phyloP scores from a whole-genome alignment of 1,140 invertebrate species.

The Lasaia peninsularis region DNA sequence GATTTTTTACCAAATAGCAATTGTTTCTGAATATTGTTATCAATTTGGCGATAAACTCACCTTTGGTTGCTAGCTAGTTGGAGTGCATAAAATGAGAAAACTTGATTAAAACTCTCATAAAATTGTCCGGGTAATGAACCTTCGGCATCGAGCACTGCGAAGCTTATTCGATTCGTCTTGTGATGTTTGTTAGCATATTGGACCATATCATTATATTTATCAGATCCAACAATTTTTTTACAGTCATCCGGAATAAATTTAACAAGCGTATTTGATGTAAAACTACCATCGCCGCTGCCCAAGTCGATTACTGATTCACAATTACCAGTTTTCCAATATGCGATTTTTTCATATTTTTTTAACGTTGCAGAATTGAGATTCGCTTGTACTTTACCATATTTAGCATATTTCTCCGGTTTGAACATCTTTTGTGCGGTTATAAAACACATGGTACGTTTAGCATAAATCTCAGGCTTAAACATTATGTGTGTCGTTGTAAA shows the following conservation, averaged over 20 bases:
- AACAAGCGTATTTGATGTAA: slow-evolving; percentile 82
- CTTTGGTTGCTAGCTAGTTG: slow-evolving; percentile 89
- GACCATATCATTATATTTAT: slow-evolving; percentile 85
- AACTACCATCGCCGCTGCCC: slow-evolving; percentile 88
- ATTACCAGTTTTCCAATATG: too few relatives aligned
- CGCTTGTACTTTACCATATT: too few relatives aligned
- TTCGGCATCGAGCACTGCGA: slow-evolving; percentile 83
- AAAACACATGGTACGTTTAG: too few relatives aligned
- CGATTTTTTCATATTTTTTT: too few relatives aligned
- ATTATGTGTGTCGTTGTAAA: too few relatives aligned
- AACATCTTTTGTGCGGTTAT: too few relatives aligned
- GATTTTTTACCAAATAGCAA: too few relatives aligned
- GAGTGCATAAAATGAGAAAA: slow-evolving; percentile 88
- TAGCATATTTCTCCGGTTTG: too few relatives aligned
- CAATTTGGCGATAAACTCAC: too few relatives aligned
- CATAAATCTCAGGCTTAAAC: too few relatives aligned
- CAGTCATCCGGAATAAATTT: slow-evolving; percentile 79
- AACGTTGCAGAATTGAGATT: too few relatives aligned
- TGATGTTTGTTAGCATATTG: slow-evolving; percentile 80
- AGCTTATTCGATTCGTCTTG: slow-evolving; percentile 74
- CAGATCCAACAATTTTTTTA: slow-evolving; percentile 78
- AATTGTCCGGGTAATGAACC: slow-evolving; percentile 70
- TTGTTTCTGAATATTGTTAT: too few relatives aligned
- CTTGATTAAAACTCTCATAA: slow-evolving; percentile 81
- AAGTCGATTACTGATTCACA: slow-evolving; percentile 83